Evolutionary conservation across 2,888 invertebrate genomes (phyloP).

Genomic region (Reticulitermes lucifugus): DNA sequence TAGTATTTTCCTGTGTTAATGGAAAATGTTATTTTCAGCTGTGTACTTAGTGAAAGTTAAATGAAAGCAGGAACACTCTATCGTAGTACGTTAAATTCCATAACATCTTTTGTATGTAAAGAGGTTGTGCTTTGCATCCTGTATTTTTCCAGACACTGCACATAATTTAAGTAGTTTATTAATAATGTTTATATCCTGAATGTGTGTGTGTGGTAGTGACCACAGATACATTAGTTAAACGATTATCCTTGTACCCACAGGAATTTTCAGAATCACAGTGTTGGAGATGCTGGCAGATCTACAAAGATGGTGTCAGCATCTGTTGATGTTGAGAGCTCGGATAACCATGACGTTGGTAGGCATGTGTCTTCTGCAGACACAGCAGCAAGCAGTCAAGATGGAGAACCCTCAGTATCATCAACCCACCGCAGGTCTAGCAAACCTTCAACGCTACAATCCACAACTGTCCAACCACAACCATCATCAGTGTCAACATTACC

Average conservation of each 20-base stretch:
- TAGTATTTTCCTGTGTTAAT: too few relatives aligned
- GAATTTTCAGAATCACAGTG: not conserved
- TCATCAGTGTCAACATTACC: constrained; percentile 1
- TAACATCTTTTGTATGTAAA: too few relatives aligned
- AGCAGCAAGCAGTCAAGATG: constrained; percentile 26
- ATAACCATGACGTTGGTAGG: not conserved
- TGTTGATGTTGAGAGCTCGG: not conserved
- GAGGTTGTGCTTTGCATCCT: too few relatives aligned
- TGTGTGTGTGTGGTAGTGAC: too few relatives aligned
- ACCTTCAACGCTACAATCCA: not conserved
- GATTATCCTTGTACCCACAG: not conserved
- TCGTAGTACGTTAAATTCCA: too few relatives aligned
- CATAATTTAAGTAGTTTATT: too few relatives aligned
- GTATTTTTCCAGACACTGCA: too few relatives aligned
- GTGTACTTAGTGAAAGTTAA: too few relatives aligned
- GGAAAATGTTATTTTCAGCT: too few relatives aligned
- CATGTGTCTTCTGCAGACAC: not conserved
- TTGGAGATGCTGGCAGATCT: not conserved
- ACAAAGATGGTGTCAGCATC: not conserved
- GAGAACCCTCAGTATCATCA: not conserved
- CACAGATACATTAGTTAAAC: too few relatives aligned
- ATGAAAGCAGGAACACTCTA: too few relatives aligned
- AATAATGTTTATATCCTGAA: too few relatives aligned
- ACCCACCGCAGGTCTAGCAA: not conserved
- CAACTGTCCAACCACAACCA: not conserved